Evolutionary conservation across 53 echinoderm and acorn worm species (phyloP), one percentile per base, ranked within the genome.

Genomic region (Luidia sarsii): DNA sequence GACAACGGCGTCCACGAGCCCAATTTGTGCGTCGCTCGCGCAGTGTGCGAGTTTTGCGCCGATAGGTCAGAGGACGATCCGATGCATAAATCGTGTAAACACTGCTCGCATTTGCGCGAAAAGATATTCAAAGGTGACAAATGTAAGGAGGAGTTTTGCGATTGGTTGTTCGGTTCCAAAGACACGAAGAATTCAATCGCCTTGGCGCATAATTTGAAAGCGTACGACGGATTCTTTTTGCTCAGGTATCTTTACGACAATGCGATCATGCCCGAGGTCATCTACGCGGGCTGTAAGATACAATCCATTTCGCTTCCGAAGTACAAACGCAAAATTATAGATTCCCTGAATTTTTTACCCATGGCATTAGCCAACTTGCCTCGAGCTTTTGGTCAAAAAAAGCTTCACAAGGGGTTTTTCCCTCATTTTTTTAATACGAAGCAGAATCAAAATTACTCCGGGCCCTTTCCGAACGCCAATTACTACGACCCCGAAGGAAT

Each of bases 271-370:
- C 89, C 84, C 2, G 52, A 72, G 18, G 79, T 89, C 19, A 84
- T 89, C 4, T 60, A 74, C 35, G 79, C 51, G 14, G 88, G 84
- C 0, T 23, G 39, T 16, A 84, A 89, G 39, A 79, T 89, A 33
- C 31, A 85, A 2, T 18, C 30, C 19, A 23, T 87, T 2, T 33
- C 35, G 15, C 14, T 57, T 2, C 49, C 63, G 1, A 21, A 79
- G 14, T 50, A 60, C 9, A 69, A 69, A 4, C 53, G 83, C 28
- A 80, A 85, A 63, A n/a, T 70, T 22, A 79, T 88, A 20, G 87
- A 87, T 55, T 91, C 83, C 4, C 39, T 83, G 3, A 91, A 69
- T 49, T 90, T 86, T 37, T 45, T 87, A 20, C 87, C 77, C 33
- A 87, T 90, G 87, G 72, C 83, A 9, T 53, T 83, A 16, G 56